A percentile compares a stretch with the other conserved stretches of the same genome.
Conservation (phyloP, 1,140 invertebrate genomes). For the Zaprionus camerounensis region DNA sequence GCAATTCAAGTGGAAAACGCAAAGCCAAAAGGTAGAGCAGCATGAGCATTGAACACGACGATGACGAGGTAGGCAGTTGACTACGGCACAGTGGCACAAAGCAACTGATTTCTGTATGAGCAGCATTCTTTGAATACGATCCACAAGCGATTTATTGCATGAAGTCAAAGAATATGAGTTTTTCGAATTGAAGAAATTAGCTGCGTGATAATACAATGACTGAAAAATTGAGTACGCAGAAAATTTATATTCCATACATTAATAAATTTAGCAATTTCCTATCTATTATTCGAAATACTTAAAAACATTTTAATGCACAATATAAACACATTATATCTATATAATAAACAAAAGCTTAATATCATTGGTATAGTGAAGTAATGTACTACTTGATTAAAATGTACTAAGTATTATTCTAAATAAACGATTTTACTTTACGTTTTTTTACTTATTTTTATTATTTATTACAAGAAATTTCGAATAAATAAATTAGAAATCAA, state of each 20-base stretch:
- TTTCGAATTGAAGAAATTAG: not conserved
- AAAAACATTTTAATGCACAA: too few species aligned
- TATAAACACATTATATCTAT: too few species aligned
- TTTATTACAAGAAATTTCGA: too few species aligned
- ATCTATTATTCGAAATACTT: too few species aligned
- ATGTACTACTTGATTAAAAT: too few species aligned
- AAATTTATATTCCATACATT: not conserved
- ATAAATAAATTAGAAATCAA: too few species aligned
- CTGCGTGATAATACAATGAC: not conserved
- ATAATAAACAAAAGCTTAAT: not conserved
- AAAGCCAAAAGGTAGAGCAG: constrained; percentile 58
- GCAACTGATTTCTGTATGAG: not conserved
- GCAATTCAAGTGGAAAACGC: constrained; percentile 63
- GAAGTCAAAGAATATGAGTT: not conserved
- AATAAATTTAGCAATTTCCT: not conserved
- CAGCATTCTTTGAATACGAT: not conserved
- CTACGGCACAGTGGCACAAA: constrained; percentile 49
- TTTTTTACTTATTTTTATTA: too few species aligned
- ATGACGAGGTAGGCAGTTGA: constrained; percentile 7
- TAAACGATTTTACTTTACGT: too few species aligned
- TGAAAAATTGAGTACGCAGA: too few species aligned
- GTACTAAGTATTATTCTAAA: too few species aligned
- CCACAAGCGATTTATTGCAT: not conserved
- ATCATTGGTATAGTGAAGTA: not conserved
- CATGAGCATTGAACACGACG: not conserved